Base-by-base conservation (phyloP, 2,113 vertebrate genomes). In the Melanotaenia duboulayi region DNA sequence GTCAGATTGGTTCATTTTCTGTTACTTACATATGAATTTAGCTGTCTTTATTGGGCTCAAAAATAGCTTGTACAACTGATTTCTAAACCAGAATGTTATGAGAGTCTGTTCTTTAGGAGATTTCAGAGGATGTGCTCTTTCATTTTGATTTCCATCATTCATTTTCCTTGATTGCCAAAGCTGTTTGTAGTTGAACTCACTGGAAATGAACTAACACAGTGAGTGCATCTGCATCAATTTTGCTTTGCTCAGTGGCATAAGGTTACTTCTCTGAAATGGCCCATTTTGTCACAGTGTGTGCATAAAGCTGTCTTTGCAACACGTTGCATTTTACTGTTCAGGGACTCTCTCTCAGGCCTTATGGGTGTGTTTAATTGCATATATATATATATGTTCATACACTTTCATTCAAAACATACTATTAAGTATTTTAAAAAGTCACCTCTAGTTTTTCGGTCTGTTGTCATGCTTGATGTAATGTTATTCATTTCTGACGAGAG, bases 251-350 rank as follows among this genome's bases (percentile, higher is more conserved):
- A 82, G 67, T 66, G 14, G 22, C 12, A 14, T 48, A 16, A 48
- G 44, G 44, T 74, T 64, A 23, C 24, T 22, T 35, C 1, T 14
- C n/a, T 57, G 50, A 69, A 78, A 22, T 24, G 11, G 42, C 59
- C 57, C 58, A 57, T 68, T 35, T 71, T 0, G 40, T 81, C 78
- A 81, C 25, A 37, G 22, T 70, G n/a, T 82, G 37, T 68, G 44
- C 17, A 48, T 19, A 19, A 48, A 48, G 19, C 17, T 14, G 44
- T 48, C 44, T n/a, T 48, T 48, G 50, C 39, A 62, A 69, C 42
- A 58, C 28, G 42, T 61, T 56, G 50, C 62, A 57, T 80, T 69
- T 70, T 32, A 59, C 28, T 55, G 23, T 49, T 52, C 39, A 58
- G 20, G 13, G 65, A 32, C 46, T 55, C 42, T 55, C 37, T 51